Base-by-base conservation (phyloP, 1,140 invertebrate species). In the Rhopalosiphum padi region DNA sequence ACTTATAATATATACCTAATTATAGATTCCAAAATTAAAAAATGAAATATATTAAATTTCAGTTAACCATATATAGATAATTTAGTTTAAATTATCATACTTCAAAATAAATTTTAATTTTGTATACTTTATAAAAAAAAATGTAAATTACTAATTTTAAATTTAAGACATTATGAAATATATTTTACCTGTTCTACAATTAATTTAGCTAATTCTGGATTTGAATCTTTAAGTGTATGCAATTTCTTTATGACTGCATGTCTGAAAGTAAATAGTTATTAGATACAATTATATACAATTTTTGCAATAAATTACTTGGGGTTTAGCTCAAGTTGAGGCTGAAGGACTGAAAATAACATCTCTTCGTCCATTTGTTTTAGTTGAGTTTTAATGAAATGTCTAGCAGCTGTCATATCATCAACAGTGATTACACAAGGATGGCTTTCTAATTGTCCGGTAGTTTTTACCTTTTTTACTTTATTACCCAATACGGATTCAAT, bases 401-500 rank as follows among this genome's bases (percentile, higher is more conserved):
- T 96, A 0, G 98, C 98, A 22, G 98, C 98, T 1, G 98, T 98
- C 98, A 99, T 99, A 95, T 99, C 98, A 94, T 98, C 97, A 1
- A 99, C 98, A 4, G 98, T 99, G 0, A 99, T 96, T 2, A 99
- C 97, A 95, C 98, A 99, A 0, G 99, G 99, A 96, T 99, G 98
- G 3, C 96, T 96, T 93, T 98, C 98, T 41, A 99, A 95, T 85
- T 97, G 96, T 48, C 97, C 97, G 0, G 98, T 99, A 1, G 97
- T 96, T 95, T 97, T 97, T 5, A 98, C 97, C 30, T 91, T 93
- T 85, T 94, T 92, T 0, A 98, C 98, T 96, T 98, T 98, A 1
- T 97, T 97, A 21, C 96, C 95, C 23, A 99, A 96, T 94, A 96
- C 95, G 6, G 96, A 96, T 95, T 98, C 97, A 48, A 99, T 95